Evolutionary conservation across 2,113 vertebrate species (phyloP).

Genomic region (Sciurus niger): DNA sequence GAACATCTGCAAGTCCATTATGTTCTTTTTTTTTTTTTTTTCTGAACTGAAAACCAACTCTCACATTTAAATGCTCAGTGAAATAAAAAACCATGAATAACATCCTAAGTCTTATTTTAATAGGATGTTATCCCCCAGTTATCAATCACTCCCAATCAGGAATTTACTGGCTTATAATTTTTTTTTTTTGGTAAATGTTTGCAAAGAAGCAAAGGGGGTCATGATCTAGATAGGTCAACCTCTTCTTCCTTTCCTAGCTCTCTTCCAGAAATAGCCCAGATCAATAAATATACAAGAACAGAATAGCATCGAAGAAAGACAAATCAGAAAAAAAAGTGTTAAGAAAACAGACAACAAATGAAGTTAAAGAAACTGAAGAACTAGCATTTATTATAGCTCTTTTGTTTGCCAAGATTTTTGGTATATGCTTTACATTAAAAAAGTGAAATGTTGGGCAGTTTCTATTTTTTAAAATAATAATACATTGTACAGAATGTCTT

Average conservation of each 20-base stretch:
- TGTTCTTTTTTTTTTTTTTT: neutral
- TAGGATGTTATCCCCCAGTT: neutral
- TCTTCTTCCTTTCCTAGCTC: neutral
- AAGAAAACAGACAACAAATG: neutral
- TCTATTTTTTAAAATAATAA: neutral
- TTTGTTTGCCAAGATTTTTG: constrained; percentile 20
- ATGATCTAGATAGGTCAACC: neutral
- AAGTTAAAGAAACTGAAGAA: constrained; percentile 17
- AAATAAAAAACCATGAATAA: neutral
- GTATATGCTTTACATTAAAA: constrained; percentile 7
- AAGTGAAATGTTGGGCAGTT: neutral
- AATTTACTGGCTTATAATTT: neutral
- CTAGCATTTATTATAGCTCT: neutral
- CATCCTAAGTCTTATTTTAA: neutral
- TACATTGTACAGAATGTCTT: constrained; percentile 11
- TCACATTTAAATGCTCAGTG: neutral
- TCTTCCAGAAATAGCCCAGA: too few relatives aligned
- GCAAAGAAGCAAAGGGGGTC: neutral
- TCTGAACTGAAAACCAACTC: neutral
- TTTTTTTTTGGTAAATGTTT: neutral
- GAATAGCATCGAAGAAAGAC: neutral
- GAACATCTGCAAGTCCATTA: neutral
- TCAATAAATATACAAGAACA: neutral
- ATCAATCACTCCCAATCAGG: neutral
- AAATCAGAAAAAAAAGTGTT: neutral